Base-by-base conservation (phyloP, 2,797 vertebrate species). In the Coranthus polyacanthus region DNA sequence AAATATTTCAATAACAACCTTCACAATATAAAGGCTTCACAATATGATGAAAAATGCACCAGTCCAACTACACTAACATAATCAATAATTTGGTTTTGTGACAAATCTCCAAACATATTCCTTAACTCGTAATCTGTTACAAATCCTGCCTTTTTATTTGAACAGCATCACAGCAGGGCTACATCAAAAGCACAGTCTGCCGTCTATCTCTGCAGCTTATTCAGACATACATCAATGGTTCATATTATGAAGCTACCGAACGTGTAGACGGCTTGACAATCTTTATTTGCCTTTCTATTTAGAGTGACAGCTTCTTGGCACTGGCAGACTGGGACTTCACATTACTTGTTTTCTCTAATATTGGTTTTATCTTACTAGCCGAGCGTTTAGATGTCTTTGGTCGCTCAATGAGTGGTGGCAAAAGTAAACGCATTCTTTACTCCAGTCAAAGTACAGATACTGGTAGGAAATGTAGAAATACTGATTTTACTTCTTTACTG, bases 201-300 rank as follows among this genome's bases (percentile, higher is more conserved):
- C 9, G 12, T 34, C 8, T 18, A 26, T 50, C 52, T 37, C 17
- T 51, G 58, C 7, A 12, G 34, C 0, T 46, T 58, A 17, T 51
- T 51, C 11, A 29, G 22, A 41, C 18, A 62, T 16, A 24, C 5
- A 39, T 12, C 13, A 32, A 13, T 12, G n/a, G 13, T 9, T 42
- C 10, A 44, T 36, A 12, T 12, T 44, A 10, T 44, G 8, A 55
- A 50, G 6, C 32, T 17, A 6, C 21, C 26, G 3, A 43, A 42
- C 16, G 41, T 21, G 42, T 24, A 60, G 0, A 8, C 16, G 41
- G 26, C 17, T 36, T 61, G n/a, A 43, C 18, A 58, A 22, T 47
- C 42, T 51, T 63, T 34, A 26, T 55, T 26, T 55, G 21, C 47
- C 21, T 43, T 42, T 46, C 59, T 55, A 24, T 24, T 24, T 24